phyloP scores from a whole-genome alignment of 2,888 invertebrate species.

The Trichacis sp. region DNA sequence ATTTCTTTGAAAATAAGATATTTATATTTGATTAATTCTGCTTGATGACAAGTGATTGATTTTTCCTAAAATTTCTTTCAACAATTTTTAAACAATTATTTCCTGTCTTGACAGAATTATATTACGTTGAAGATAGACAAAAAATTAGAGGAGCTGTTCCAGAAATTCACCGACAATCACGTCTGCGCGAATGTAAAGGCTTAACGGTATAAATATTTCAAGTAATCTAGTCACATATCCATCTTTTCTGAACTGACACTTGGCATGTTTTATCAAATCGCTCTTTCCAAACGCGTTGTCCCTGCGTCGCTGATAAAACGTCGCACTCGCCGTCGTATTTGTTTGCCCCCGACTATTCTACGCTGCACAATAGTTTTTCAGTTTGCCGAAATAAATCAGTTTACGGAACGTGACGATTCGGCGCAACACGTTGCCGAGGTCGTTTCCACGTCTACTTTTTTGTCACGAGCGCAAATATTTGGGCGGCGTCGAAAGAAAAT shows the following conservation, averaged over 20 bases:
- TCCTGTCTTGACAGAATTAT: no score
- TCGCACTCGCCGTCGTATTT: neutral
- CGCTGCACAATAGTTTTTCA: neutral
- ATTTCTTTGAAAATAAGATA: no score
- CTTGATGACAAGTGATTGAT: no score
- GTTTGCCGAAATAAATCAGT: constrained; percentile 1
- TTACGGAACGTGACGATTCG: neutral
- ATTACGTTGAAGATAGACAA: no score
- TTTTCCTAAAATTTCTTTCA: no score
- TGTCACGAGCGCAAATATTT: constrained; percentile 2
- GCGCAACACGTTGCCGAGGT: neutral
- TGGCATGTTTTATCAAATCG: constrained; percentile 9
- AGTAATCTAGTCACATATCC: constrained; percentile 25
- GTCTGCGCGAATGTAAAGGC: neutral
- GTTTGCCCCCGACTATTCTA: neutral
- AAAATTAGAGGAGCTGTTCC: no score
- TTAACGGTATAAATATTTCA: constrained; percentile 17
- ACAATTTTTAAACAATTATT: no score
- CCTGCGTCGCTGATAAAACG: constrained; percentile 2
- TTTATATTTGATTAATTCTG: no score
- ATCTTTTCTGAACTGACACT: constrained; percentile 21
- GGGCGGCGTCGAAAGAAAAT: neutral
- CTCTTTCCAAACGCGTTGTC: neutral
- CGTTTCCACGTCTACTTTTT: neutral
- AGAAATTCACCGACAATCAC: neutral